Evolutionary conservation across 2,888 invertebrate genomes (phyloP), one percentile per base, ranked within the genome.

Genomic region (Eumacrocentrus americanus): DNA sequence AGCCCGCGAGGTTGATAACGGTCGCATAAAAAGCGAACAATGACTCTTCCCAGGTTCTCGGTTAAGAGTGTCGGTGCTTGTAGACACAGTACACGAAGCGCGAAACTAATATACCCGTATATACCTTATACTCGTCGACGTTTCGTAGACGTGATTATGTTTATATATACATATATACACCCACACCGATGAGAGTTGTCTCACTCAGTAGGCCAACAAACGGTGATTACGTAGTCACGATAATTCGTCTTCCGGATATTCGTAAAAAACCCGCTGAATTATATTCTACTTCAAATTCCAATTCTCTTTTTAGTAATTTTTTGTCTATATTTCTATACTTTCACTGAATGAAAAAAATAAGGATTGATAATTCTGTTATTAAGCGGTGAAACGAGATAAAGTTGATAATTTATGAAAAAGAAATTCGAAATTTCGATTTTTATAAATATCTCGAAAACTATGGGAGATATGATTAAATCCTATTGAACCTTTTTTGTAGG

Each of bases 171-270:
- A 42, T 50, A 12, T 12, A 11, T 16, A 40, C 35, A 18, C 20
- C 35, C 46, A 60, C 51, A 37, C n/a, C n/a, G 35, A 25, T 35
- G 34, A 14, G 47, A 59, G 60, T 51, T 50, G 52, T 37, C 53
- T 58, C 50, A 42, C 58, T 34, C 62, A 68, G 66, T 68, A 65
- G 67, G 67, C 65, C 65, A 62, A 65, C 53, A 61, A 68, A 68
- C 66, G 66, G 67, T 68, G 59, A 64, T 65, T 62, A 60, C 64
- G 60, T 37, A 63, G 62, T 59, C 55, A 60, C 55, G 58, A 65
- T 62, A 58, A 63, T 60, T 63, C 44, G 55, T 47, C 64, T 67
- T 67, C 67, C 67, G 65, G 66, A 66, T 63, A 63, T 20, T 14
- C 40, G 25, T n/a, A n/a, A n/a, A n/a, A 42, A 56, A 56, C 37